Evolutionary conservation across 2,113 vertebrate genomes (phyloP), one percentile per base, ranked within the genome.

Genomic region (Hirundichthys speculiger): DNA sequence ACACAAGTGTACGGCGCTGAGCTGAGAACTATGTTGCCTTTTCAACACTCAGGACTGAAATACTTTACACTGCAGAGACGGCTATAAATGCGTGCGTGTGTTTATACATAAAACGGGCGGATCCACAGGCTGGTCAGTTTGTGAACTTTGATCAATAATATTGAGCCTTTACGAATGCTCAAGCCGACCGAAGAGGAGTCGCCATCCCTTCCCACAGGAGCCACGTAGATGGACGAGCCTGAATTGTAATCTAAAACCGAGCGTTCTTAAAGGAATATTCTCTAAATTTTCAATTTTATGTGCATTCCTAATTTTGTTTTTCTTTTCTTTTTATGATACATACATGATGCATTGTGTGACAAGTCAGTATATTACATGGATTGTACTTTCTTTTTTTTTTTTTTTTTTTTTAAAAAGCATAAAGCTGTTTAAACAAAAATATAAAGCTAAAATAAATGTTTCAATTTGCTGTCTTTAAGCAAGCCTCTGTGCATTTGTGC

Each of bases 41-140:
- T 91, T 83, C 82, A 87, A 89, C 84, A 84, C 91, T 91, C 92
- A 92, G 90, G 90, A 92, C 88, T 84, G 83, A 91, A 91, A 90
- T 88, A 88, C 86, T 90, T 87, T 89, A 84, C 87, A 90, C 86
- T 90, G 77, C 86, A 91, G 87, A 92, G 89, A 93, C 90, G 18
- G 18, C 9, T 18, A 42, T 11, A 6, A n/a, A 38, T 74, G 41
- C 57, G 52, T 67, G 27, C 57, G 55, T 64, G 2, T 60, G 49
- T 52, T 46, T 22, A 53, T 40, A 22, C 47, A 22, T 51, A n/a
- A 84, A 87, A 88, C 87, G 80, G 30, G 78, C 85, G 80, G 79
- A 86, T 91, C 83, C 89, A 84, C 82, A 87, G 87, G 83, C 87
- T 77, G 64, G 82, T 90, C 84, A 74, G 79, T 83, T 80, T 80